Conservation (phyloP, 2,113 vertebrate genomes). For the Lampris incognitus region DNA sequence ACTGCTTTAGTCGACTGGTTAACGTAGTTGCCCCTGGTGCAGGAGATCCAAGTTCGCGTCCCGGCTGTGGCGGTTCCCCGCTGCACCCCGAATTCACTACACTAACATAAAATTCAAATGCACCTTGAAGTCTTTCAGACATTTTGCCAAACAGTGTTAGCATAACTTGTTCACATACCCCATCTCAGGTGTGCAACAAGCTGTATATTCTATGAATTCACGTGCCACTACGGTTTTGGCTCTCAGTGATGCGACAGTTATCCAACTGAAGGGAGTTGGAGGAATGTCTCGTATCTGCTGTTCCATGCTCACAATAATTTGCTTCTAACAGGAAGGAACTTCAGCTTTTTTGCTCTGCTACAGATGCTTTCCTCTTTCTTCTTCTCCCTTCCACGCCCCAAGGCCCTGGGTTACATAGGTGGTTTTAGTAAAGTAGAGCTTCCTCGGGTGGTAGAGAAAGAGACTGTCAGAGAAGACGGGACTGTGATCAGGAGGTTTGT, state of each 20-base stretch:
- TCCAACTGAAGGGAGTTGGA: not conserved
- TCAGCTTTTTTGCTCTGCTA: not conserved
- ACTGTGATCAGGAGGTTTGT: conserved; percentile 91
- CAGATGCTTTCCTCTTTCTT: not conserved
- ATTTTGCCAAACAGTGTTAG: no score
- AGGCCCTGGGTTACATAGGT: conserved; percentile 89
- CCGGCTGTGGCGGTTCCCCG: no score
- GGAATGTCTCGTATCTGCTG: no score
- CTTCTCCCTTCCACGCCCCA: conserved; percentile 23
- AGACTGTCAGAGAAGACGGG: conserved; percentile 88
- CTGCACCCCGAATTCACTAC: no score
- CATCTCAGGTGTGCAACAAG: no score
- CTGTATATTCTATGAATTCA: not conserved
- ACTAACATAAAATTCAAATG: no score
- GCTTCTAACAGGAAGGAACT: not conserved
- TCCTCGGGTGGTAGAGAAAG: conserved; percentile 87
- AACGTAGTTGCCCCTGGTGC: no score
- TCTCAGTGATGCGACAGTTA: not conserved
- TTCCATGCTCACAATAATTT: no score
- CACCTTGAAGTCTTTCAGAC: no score
- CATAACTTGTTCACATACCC: no score
- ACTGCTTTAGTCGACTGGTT: no score
- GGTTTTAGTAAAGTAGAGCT: conserved; percentile 81
- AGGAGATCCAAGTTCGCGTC: no score
- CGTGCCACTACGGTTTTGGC: not conserved